Percentiles rank a stretch among this genome's conserved stretches.
phyloP scores from a whole-genome alignment of 2,797 vertebrate species.

The Ibycter americanus region DNA sequence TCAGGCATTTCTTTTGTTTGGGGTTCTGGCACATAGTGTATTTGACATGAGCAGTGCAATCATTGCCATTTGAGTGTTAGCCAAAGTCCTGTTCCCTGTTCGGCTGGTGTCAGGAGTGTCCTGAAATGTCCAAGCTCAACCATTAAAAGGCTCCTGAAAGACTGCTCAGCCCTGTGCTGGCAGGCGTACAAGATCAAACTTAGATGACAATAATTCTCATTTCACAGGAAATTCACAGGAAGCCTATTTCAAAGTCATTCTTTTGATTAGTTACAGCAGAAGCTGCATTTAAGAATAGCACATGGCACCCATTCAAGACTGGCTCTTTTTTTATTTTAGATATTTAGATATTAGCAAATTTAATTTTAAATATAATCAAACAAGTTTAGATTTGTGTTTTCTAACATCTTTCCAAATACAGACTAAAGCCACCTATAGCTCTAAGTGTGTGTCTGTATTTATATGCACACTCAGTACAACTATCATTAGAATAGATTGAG shows the following conservation, averaged over 20 bases:
- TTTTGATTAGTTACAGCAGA: neutral
- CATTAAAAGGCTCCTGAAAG: neutral
- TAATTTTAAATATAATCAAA: neutral
- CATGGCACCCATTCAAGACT: neutral
- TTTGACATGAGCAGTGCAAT: neutral
- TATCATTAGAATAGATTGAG: neutral
- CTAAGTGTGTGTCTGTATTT: neutral
- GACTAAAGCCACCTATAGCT: neutral
- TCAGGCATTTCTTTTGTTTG: neutral
- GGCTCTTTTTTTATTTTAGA: neutral
- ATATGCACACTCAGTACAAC: neutral
- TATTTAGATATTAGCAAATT: neutral
- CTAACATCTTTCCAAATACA: neutral
- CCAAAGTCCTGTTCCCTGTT: neutral
- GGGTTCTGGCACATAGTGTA: neutral
- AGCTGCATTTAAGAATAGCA: neutral
- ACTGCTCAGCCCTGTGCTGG: neutral
- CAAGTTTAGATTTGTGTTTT: neutral
- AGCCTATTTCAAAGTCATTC: neutral
- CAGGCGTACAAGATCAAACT: neutral
- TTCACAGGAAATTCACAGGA: neutral
- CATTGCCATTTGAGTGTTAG: neutral
- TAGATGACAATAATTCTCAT: neutral
- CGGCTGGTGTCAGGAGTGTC: neutral
- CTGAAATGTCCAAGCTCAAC: neutral